A percentile compares a stretch with the other conserved stretches of the same genome.
phyloP scores from a whole-genome alignment of 2,797 vertebrate genomes.

The Lateolabrax maculatus region DNA sequence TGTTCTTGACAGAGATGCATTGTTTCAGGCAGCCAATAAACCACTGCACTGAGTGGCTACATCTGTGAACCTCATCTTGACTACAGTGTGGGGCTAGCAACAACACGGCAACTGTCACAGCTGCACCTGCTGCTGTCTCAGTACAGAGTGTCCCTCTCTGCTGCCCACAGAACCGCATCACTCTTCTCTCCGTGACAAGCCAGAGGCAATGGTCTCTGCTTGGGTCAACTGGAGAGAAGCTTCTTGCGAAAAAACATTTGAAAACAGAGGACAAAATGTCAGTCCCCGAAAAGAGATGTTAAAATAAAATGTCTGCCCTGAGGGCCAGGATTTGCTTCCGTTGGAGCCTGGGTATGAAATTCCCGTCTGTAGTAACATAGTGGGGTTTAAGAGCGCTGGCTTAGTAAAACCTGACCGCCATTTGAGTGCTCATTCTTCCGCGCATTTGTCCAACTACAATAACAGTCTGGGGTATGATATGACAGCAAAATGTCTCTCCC shows the following conservation, averaged over 20 bases:
- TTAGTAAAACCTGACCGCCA: conserved; percentile 55
- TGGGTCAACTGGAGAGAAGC: conserved; percentile 91
- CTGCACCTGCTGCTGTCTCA: conserved; percentile 90
- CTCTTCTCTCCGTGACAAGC: conserved; percentile 77
- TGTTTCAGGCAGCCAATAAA: conserved; percentile 84
- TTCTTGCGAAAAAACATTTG: conserved; percentile 90
- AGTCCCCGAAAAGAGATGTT: conserved; percentile 90
- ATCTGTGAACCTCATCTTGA: conserved; percentile 86
- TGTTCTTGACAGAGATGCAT: conserved; percentile 85
- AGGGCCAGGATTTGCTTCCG: conserved; percentile 88
- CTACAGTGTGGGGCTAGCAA: conserved; percentile 81
- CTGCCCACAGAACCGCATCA: conserved; percentile 77
- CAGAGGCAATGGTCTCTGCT: conserved; percentile 84
- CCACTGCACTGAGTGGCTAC: conserved; percentile 83
- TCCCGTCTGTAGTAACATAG: conserved; percentile 85
- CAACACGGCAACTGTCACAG: conserved; percentile 84
- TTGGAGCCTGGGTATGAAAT: conserved; percentile 86
- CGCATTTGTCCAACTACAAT: conserved; percentile 48
- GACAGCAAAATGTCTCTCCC: conserved; percentile 44
- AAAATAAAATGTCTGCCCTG: conserved; percentile 88
- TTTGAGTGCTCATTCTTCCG: conserved; percentile 32
- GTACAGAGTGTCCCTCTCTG: conserved; percentile 83
- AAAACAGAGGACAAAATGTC: conserved; percentile 91
- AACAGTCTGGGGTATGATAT: conserved; percentile 26
- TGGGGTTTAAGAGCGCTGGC: conserved; percentile 36